Base-by-base conservation (phyloP, 2,113 vertebrate genomes). In the Climacteris rufus region DNA sequence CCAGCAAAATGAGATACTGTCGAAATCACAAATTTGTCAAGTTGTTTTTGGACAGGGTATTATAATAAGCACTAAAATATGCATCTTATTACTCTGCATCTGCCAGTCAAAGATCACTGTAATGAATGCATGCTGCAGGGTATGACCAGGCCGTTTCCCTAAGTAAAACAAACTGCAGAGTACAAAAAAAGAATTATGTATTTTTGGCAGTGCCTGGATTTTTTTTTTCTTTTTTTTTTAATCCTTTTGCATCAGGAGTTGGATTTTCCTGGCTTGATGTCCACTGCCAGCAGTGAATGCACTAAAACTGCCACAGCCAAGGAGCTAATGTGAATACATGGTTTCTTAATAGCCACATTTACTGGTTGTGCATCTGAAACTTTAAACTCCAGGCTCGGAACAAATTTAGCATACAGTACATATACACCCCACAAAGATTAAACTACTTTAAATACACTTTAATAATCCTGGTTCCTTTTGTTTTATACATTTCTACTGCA, bases 1-100 rank as follows among this genome's bases (percentile, higher is more conserved):
- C 98, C 99, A 98, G 98, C 98, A 99, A 98, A 99, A 98, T 97
- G 97, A 98, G 98, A 98, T 98, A 98, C 98, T 98, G 98, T 98
- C 97, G 97, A 98, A 98, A 98, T 98, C 97, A 97, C 97, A 98
- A 97, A 98, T 98, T 97, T 98, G 98, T 98, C 98, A 98, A 97
- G 98, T 98, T 98, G 98, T 97, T 98, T 98, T 98, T 98, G 97
- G 98, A 98, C 97, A 98, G 98, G 98, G 97, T 97, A 97, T 98
- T 98, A 98, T 98, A 98, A 98, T 98, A 97, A 98, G 97, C 97
- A 97, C 97, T 97, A 97, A 98, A 98, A 98, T 98, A 98, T 97
- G 97, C 97, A 97, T 98, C 98, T 97, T 97, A 97, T 98, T 98
- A 97, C 98, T 97, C 96, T 97, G 97, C 97, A 98, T 98, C 98